phyloP scores from a whole-genome alignment of 2,888 invertebrate genomes.

The Mystacides longicornis region DNA sequence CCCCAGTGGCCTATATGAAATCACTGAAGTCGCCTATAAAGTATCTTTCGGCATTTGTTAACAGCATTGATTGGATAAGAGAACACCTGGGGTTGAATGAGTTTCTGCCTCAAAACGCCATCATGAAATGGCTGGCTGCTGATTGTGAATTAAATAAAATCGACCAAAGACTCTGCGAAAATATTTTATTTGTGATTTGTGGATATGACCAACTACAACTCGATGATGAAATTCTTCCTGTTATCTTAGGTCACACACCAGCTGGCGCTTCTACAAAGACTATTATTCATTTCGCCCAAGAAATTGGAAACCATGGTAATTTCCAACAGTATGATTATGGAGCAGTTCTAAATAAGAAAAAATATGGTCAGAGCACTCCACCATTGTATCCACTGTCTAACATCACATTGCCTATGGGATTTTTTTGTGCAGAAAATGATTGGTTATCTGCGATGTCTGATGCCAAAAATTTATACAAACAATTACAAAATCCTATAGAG shows the following conservation, averaged over 20 bases:
- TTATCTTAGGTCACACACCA: constrained; percentile 62
- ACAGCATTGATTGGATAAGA: constrained; percentile 53
- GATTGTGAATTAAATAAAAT: constrained; percentile 53
- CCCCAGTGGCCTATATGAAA: constrained; percentile 62
- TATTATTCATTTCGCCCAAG: constrained; percentile 61
- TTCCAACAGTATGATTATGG: constrained; percentile 71
- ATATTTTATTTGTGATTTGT: constrained; percentile 62
- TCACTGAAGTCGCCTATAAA: constrained; percentile 59
- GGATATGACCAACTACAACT: constrained; percentile 65
- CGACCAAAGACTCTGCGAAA: constrained; percentile 61
- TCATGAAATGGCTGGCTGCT: constrained; percentile 54
- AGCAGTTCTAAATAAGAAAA: constrained; percentile 43
- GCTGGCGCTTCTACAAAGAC: constrained; percentile 70
- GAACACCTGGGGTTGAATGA: constrained; percentile 61
- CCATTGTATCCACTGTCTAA: constrained; percentile 56
- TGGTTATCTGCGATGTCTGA: constrained; percentile 62
- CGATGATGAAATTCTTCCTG: constrained; percentile 58
- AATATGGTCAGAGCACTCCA: constrained; percentile 52
- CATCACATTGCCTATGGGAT: constrained; percentile 55
- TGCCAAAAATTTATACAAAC: constrained; percentile 47
- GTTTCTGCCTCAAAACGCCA: constrained; percentile 62
- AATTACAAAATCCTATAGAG: constrained; percentile 49
- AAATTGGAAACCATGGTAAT: constrained; percentile 44
- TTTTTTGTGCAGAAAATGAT: constrained; percentile 66
- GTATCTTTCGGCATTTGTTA: constrained; percentile 57